Evolutionary conservation across 2,888 invertebrate species (phyloP), one percentile per base, ranked within the genome.

Genomic region (Hesperia comma): DNA sequence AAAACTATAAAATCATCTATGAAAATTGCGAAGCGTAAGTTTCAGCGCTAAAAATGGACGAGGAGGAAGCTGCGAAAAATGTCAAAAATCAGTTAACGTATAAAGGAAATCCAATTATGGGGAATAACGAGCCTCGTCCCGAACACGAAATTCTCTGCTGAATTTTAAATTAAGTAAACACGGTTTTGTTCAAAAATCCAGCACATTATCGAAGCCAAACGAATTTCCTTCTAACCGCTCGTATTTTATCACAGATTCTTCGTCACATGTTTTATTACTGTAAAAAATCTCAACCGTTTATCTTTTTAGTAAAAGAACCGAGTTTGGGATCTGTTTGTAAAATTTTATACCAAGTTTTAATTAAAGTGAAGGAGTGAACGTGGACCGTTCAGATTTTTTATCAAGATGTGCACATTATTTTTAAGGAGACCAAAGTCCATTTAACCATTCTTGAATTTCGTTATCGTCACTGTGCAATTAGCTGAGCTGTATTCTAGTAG

Each of bases 121-220:
- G 68, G 73, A 77, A 81, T 81, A 84, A 82, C 79, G 78, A 81
- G 76, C 73, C 71, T 61, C 78, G 79, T 79, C 80, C 76, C 73
- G 76, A 80, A 79, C 82, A 81, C 77, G 74, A 76, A 79, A 79
- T 79, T 78, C 76, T 75, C 75, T 67, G 73, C 75, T 72, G 75
- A 73, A 77, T 81, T 81, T 81, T 77, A 79, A 77, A 85, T 80
- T 77, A 75, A 74, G 77, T 78, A 82, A 82, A 83, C 80, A 80
- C 75, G 70, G 63, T 68, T 72, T 72, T 73, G 71, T 71, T 69
- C 58, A 71, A 69, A 67, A 67, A 56, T 54, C 67, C 56, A 54
- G 57, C 54, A 68, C 68, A 70, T 70, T 73, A 71, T 70, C 66
- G 68, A 69, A 71, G 69, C 73, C 71, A 62, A 72, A 68, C 69